Conservation (phyloP, 1,140 invertebrate species). For the Bemisia tabaci region DNA sequence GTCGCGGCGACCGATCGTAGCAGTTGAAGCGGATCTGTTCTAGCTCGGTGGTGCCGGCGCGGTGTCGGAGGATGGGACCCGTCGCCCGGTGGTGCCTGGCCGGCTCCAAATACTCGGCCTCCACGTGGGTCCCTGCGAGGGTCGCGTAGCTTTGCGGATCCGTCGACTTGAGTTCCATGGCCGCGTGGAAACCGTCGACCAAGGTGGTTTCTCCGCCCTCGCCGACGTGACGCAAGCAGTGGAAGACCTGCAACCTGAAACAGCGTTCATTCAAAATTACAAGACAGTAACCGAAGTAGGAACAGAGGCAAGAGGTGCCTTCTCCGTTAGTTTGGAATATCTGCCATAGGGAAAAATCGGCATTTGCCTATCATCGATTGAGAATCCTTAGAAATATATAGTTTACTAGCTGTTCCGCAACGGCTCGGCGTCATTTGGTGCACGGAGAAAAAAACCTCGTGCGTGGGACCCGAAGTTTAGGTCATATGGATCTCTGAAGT, state of each 20-base stretch:
- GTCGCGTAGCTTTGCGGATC: slow-evolving; percentile 39
- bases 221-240: slow-evolving; percentile 44
- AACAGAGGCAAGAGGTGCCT: neutral
- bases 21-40: slow-evolving; percentile 40
- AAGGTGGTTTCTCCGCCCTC: slow-evolving; percentile 50
- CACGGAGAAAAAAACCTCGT: too few relatives aligned
- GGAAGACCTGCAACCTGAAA: slow-evolving; percentile 48
- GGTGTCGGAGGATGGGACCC: slow-evolving; percentile 13
- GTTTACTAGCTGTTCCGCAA: too few relatives aligned
- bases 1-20: slow-evolving; percentile 43
- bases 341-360: neutral
- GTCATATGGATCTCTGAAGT: too few relatives aligned
- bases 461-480: too few relatives aligned
- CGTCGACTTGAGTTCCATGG: slow-evolving; percentile 36
- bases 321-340: neutral
- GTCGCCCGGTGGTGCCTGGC: slow-evolving; percentile 35
- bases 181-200: slow-evolving; percentile 52
- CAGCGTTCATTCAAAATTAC: too few relatives aligned
- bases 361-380: neutral
- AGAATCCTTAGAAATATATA: neutral
- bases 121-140: slow-evolving; percentile 38
- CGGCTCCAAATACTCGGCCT: slow-evolving; percentile 47
- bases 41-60: slow-evolving; percentile 9
- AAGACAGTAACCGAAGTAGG: neutral
- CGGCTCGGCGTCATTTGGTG: too few relatives aligned